phyloP scores from a whole-genome alignment of 2,797 vertebrate species.

The Notolepis coatsorum region DNA sequence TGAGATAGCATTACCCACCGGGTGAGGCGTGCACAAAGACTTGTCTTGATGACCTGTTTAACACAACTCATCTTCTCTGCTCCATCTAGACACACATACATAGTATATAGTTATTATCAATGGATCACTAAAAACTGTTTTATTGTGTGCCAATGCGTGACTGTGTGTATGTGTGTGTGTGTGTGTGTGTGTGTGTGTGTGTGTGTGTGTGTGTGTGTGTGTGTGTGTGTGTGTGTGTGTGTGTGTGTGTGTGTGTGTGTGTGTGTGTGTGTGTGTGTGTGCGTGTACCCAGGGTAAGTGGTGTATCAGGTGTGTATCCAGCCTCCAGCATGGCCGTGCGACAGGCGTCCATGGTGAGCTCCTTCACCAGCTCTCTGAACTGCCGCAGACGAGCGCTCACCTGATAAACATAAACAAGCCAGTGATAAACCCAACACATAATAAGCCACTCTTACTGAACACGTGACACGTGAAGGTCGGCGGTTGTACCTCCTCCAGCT shows the following conservation, averaged over 20 bases:
- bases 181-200: conserved; percentile 6
- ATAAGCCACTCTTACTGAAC: background rate
- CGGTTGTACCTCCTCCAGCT: conserved; percentile 77
- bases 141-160: too few species aligned
- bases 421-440: background rate
- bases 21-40: conserved; percentile 75
- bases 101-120: too few species aligned
- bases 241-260: too few species aligned
- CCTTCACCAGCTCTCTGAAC: conserved; percentile 85
- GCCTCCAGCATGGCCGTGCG: conserved; percentile 70
- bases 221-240: too few species aligned
- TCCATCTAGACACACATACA: conserved; percentile 40
- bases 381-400: conserved; percentile 70
- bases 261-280: conserved; percentile 10
- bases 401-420: conserved; percentile 57
- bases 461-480: background rate
- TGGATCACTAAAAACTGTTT: too few species aligned
- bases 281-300: conserved; percentile 29
- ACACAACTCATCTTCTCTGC: conserved; percentile 70
- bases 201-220: background rate
- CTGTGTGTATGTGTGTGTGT: conserved; percentile 1
- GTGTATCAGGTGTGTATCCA: conserved; percentile 65
- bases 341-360: conserved; percentile 81
- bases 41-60: conserved; percentile 73
- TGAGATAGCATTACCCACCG: conserved; percentile 72